A percentile compares a stretch with the other conserved stretches of the same genome.
phyloP scores from a whole-genome alignment of 2,113 vertebrate genomes.

The rabbit (Oryctolagus cuniculus) region DNA sequence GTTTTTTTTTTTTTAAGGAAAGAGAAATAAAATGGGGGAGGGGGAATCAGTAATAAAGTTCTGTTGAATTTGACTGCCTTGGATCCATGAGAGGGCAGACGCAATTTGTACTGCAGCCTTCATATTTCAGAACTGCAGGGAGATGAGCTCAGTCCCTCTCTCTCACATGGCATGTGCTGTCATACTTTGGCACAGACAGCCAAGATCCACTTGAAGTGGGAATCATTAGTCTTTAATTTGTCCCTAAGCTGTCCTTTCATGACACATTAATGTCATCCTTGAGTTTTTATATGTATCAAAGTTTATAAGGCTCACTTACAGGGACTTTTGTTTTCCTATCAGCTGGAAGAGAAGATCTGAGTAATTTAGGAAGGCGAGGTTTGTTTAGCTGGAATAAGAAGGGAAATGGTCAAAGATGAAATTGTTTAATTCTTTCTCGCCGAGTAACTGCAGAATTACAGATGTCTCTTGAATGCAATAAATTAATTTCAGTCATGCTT shows the following conservation, averaged over 20 bases:
- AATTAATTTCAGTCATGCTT: constrained; percentile 86
- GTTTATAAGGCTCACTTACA: constrained; percentile 31
- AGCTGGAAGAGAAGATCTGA: constrained; percentile 56
- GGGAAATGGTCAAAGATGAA: constrained; percentile 83
- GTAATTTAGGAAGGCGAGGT: constrained; percentile 61
- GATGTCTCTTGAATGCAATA: constrained; percentile 83
- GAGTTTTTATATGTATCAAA: constrained; percentile 45
- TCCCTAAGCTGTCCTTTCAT: not conserved
- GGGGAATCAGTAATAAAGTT: constrained; percentile 76
- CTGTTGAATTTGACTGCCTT: constrained; percentile 74
- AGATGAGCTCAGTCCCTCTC: constrained; percentile 71
- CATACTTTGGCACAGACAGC: constrained; percentile 68
- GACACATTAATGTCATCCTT: constrained; percentile 55
- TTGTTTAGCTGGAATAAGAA: constrained; percentile 76
- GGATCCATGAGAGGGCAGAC: constrained; percentile 63
- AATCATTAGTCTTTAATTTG: constrained; percentile 64
- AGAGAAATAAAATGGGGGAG: constrained; percentile 74
- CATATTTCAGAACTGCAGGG: constrained; percentile 72
- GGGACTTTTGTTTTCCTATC: constrained; percentile 70
- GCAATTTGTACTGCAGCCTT: constrained; percentile 39
- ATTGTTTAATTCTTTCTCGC: constrained; percentile 82
- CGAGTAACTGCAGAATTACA: constrained; percentile 83
- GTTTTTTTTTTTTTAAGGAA: constrained; percentile 35
- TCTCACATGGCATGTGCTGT: constrained; percentile 54
- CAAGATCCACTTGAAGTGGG: constrained; percentile 59